These are phyloP conservation scores for Beaufortia kweichowensis DNA, from an alignment of 2,113 vertebrate genomes.

Conservation along the genomic window DNA sequence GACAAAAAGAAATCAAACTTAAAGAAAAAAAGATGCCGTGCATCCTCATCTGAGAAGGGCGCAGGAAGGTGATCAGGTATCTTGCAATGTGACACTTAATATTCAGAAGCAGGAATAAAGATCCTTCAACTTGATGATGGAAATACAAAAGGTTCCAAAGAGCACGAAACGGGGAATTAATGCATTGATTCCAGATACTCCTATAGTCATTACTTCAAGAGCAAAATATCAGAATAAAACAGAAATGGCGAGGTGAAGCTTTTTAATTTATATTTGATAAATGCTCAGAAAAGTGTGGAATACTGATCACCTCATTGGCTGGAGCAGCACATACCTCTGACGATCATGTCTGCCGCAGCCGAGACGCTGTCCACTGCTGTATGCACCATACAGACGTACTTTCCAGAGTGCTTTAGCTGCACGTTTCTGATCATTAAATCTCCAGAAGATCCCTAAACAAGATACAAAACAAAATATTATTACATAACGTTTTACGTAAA, in stretches of 20 bases:
- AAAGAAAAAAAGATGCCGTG: constrained; percentile 48
- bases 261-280: constrained; percentile 53
- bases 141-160: constrained; percentile 52
- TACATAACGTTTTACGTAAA: not conserved
- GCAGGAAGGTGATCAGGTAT: constrained; percentile 43
- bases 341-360: constrained; percentile 79
- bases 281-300: constrained; percentile 26
- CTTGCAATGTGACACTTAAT: constrained; percentile 40
- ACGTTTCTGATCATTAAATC: constrained; percentile 91
- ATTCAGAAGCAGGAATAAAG: constrained; percentile 57
- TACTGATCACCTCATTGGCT: constrained; percentile 22
- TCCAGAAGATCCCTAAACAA: constrained; percentile 79
- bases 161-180: constrained; percentile 50
- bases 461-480: constrained; percentile 19
- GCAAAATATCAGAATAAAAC: constrained; percentile 37
- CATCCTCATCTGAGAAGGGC: constrained; percentile 35
- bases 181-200: constrained; percentile 56
- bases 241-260: constrained; percentile 28
- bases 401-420: constrained; percentile 86
- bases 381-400: constrained; percentile 82
- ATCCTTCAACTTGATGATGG: constrained; percentile 50
- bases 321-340: constrained; percentile 77
- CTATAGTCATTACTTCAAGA: constrained; percentile 47
- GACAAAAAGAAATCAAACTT: constrained; percentile 49
- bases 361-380: constrained; percentile 86